Conservation (phyloP, 2,113 vertebrate species). For the Cephalopholis sonnerati region DNA sequence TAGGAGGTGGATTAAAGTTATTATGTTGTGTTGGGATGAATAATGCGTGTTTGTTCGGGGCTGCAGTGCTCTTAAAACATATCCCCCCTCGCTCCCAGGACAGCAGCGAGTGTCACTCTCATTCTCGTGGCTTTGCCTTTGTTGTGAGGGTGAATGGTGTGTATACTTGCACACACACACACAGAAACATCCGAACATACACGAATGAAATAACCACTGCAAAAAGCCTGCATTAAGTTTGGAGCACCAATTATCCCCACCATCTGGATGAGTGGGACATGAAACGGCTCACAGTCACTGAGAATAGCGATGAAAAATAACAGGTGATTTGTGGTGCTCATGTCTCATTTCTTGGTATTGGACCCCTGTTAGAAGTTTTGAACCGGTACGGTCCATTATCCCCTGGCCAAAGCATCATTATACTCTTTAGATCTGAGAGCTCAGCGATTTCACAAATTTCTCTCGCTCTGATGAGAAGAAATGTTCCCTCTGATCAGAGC, state of each 20-base stretch:
- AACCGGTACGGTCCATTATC: conserved; percentile 24
- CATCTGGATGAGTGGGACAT: conserved; percentile 54
- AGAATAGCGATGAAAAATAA: conserved; percentile 38
- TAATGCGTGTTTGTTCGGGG: conserved; percentile 28
- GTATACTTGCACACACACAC: neutral
- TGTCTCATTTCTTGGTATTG: conserved; percentile 34
- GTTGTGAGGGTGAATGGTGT: conserved; percentile 11
- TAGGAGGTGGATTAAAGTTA: conserved; percentile 58
- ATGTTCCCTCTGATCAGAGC: conserved; percentile 36
- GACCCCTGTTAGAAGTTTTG: conserved; percentile 32
- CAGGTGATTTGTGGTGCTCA: conserved; percentile 37
- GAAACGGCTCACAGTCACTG: conserved; percentile 34
- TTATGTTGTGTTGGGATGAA: conserved; percentile 41
- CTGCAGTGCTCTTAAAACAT: conserved; percentile 43
- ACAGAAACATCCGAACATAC: neutral
- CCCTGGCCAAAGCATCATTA: conserved; percentile 21
- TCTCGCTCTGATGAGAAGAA: conserved; percentile 36
- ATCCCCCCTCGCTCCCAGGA: conserved; percentile 10
- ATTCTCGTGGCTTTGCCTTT: conserved; percentile 7
- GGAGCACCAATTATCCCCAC: conserved; percentile 58
- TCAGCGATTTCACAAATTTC: conserved; percentile 29
- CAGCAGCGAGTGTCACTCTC: neutral
- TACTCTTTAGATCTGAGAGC: conserved; percentile 47
- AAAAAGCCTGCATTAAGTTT: conserved; percentile 57
- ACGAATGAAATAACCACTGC: conserved; percentile 26